These are phyloP conservation scores for Lepilemur septentrionalis DNA, from an alignment of 2,797 vertebrate genomes.

Conservation along the genomic window DNA sequence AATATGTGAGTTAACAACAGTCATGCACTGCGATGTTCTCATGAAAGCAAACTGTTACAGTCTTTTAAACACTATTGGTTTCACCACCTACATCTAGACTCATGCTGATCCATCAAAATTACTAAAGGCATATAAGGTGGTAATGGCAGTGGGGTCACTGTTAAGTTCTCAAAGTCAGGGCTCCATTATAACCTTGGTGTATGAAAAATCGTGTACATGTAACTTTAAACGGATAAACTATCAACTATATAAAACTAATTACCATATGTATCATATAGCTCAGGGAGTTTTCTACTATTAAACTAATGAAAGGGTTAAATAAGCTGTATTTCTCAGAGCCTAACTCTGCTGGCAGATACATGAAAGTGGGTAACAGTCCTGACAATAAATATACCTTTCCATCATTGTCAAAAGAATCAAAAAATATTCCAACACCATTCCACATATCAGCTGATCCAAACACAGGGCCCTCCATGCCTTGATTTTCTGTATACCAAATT, in stretches of 20 bases:
- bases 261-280: background rate
- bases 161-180: background rate
- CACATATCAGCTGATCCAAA: conserved; percentile 95
- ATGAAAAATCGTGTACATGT: background rate
- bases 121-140: background rate
- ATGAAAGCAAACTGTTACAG: background rate
- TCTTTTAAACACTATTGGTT: background rate
- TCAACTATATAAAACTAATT: background rate
- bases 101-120: background rate
- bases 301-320: background rate
- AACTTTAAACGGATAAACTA: background rate
- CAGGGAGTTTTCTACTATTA: background rate
- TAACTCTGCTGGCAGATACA: background rate
- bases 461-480: conserved; percentile 95
- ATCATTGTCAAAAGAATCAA: conserved; percentile 99
- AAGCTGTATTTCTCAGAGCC: background rate
- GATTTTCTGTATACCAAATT: conserved; percentile 92
- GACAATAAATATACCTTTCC: conserved; percentile 90
- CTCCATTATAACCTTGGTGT: background rate
- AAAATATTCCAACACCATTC: conserved; percentile 97
- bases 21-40: background rate
- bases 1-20: background rate
- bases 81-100: background rate
- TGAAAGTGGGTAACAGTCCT: background rate
- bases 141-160: background rate